Evolutionary conservation across 2,797 vertebrate genomes (phyloP).

Genomic region (Lagocephalus sceleratus): DNA sequence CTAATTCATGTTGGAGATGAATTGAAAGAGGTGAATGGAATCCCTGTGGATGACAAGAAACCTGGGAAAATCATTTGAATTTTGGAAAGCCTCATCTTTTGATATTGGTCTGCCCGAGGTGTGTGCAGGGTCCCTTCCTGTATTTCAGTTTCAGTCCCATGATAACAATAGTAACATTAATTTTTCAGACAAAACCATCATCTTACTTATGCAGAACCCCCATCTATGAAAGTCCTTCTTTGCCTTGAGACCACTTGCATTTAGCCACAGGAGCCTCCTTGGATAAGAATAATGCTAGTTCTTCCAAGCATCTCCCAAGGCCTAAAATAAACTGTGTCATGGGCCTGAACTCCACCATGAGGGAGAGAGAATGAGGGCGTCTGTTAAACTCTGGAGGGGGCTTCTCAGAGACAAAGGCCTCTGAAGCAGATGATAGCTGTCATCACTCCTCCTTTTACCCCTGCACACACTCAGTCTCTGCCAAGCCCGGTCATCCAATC

Average conservation of each 20-base stretch:
- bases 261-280: slow-evolving; percentile 24
- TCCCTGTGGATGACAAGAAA: slow-evolving; percentile 91
- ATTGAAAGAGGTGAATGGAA: slow-evolving; percentile 93
- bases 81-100: slow-evolving; percentile 77
- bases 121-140: slow-evolving; percentile 7
- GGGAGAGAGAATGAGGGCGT: slow-evolving; percentile 21
- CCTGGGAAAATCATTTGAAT: slow-evolving; percentile 96
- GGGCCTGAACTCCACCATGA: slow-evolving; percentile 21
- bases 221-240: slow-evolving; percentile 30
- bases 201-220: slow-evolving; percentile 22
- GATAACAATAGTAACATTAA: slow-evolving; percentile 33
- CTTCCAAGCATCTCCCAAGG: slow-evolving; percentile 35
- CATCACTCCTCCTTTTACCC: slow-evolving; percentile 1
- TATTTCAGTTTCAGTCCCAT: slow-evolving; percentile 33
- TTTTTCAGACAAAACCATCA: slow-evolving; percentile 43
- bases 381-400: slow-evolving; percentile 21
- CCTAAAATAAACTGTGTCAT: slow-evolving; percentile 35
- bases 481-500: neutral
- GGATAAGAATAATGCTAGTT: slow-evolving; percentile 33
- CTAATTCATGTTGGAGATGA: slow-evolving; percentile 94
- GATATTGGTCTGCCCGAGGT: slow-evolving; percentile 3
- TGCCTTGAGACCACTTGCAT: slow-evolving; percentile 40
- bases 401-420: neutral
- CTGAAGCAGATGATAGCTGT: neutral
- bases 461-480: neutral